These are phyloP conservation scores for Baryphthengus martii DNA, from an alignment of 2,113 vertebrate species.

Conservation along the genomic window DNA sequence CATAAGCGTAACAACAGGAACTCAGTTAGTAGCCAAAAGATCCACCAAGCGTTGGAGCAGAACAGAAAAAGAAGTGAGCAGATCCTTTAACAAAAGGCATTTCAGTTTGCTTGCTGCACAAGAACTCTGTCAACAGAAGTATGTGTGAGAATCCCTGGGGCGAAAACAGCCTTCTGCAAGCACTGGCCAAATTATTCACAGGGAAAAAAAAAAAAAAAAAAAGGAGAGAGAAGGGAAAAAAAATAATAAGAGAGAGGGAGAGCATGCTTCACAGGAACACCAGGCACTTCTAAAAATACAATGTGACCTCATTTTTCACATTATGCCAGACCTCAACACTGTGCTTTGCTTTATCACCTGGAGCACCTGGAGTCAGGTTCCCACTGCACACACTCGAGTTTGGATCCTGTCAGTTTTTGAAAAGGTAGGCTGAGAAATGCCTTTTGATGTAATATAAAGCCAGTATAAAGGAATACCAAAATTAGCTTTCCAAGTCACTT, in stretches of 20 bases:
- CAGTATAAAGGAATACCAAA: background rate
- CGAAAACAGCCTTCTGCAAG: constrained; percentile 71
- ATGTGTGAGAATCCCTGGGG: constrained; percentile 74
- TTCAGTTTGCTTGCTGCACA: constrained; percentile 64
- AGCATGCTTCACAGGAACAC: constrained; percentile 16
- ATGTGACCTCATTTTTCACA: constrained; percentile 51
- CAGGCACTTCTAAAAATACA: constrained; percentile 52
- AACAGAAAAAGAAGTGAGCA: constrained; percentile 53
- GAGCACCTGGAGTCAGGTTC: constrained; percentile 49
- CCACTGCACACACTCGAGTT: background rate
- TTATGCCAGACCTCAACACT: background rate
- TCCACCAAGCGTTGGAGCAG: constrained; percentile 33
- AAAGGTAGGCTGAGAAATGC: background rate
- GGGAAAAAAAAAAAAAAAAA: background rate
- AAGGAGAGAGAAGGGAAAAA: background rate
- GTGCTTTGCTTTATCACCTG: constrained; percentile 44
- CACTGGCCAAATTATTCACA: constrained; percentile 77
- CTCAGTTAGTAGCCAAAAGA: constrained; percentile 9
- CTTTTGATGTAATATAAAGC: constrained; percentile 1
- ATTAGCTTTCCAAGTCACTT: background rate
- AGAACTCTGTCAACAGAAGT: constrained; percentile 77
- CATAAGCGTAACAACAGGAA: constrained; percentile 20
- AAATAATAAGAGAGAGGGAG: background rate
- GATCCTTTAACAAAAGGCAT: constrained; percentile 68
- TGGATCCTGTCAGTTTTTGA: constrained; percentile 41